Percentiles rank a stretch among this genome's conserved stretches.
These are phyloP conservation scores for Cephalotes varians DNA, from an alignment of 2,888 invertebrate genomes.

Conservation along the genomic window DNA sequence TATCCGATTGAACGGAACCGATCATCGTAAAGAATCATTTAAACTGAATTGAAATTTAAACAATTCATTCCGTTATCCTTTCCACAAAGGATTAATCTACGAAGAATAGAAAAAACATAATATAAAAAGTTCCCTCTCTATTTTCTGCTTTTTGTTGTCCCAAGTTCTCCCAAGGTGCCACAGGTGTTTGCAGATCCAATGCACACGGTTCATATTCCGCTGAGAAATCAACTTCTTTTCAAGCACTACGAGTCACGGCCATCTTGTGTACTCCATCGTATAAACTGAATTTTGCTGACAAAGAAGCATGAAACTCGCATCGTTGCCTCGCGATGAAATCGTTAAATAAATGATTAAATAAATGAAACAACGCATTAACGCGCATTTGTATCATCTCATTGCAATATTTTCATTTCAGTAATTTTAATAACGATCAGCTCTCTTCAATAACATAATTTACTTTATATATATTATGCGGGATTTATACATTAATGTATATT, in stretches of 20 bases:
- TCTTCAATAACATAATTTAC: conserved; percentile 36
- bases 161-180: conserved; percentile 23
- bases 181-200: conserved; percentile 50
- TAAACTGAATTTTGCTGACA: neutral
- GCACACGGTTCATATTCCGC: conserved; percentile 38
- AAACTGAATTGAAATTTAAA: neutral
- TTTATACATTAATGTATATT: conserved; percentile 20
- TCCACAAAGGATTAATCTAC: neutral
- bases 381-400: conserved; percentile 14
- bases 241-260: conserved; percentile 7
- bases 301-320: neutral
- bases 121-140: neutral
- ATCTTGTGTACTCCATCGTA: neutral
- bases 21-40: neutral
- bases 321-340: neutral
- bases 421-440: conserved; percentile 9
- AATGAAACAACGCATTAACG: conserved; percentile 12
- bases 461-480: conserved; percentile 5
- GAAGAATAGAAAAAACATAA: neutral
- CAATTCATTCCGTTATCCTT: neutral
- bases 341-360: conserved; percentile 11
- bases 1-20: neutral
- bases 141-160: conserved; percentile 8
- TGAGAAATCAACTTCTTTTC: conserved; percentile 60
- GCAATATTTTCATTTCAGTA: neutral